Conservation (phyloP, 2,888 invertebrate genomes). For the Tanaodytes sp. region DNA sequence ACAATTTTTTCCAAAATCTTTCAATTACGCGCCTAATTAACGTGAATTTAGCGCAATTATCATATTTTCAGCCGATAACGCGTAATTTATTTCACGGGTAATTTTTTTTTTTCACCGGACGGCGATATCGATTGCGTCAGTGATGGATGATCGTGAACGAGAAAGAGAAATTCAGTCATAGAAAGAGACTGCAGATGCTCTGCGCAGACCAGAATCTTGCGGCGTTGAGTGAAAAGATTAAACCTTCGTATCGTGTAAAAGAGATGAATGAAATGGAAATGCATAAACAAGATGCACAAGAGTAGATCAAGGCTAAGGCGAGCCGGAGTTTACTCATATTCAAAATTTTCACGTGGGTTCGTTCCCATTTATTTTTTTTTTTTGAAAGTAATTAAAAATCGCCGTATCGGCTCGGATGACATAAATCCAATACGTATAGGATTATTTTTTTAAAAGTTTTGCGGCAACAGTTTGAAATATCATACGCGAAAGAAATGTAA, state of each 20-base stretch:
- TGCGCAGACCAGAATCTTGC: slow-evolving; percentile 16
- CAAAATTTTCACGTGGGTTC: slow-evolving; percentile 9
- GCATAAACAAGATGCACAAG: slow-evolving; percentile 55
- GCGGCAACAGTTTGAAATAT: too few relatives aligned
- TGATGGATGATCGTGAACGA: slow-evolving; percentile 12
- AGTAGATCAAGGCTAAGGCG: slow-evolving; percentile 66
- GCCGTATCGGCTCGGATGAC: too few relatives aligned
- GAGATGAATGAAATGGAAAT: slow-evolving; percentile 58
- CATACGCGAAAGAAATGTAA: too few relatives aligned
- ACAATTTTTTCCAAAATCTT: too few relatives aligned
- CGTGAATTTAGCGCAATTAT: too few relatives aligned
- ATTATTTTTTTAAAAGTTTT: too few relatives aligned
- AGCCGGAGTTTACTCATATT: slow-evolving; percentile 49
- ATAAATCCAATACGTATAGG: too few relatives aligned
- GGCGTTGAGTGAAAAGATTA: slow-evolving; percentile 39
- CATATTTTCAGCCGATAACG: too few relatives aligned
- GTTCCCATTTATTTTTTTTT: background rate
- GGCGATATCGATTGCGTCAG: slow-evolving; percentile 11
- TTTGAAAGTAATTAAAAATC: too few relatives aligned
- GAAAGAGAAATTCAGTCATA: slow-evolving; percentile 14
- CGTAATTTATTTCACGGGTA: too few relatives aligned
- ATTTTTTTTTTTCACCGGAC: too few relatives aligned
- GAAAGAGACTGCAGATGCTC: slow-evolving; percentile 13
- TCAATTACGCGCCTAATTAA: too few relatives aligned
- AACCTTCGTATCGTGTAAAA: slow-evolving; percentile 34